Evolutionary conservation across 1,140 invertebrate species (phyloP), one percentile per base, ranked within the genome.

Genomic region (Aphidius ervi): DNA sequence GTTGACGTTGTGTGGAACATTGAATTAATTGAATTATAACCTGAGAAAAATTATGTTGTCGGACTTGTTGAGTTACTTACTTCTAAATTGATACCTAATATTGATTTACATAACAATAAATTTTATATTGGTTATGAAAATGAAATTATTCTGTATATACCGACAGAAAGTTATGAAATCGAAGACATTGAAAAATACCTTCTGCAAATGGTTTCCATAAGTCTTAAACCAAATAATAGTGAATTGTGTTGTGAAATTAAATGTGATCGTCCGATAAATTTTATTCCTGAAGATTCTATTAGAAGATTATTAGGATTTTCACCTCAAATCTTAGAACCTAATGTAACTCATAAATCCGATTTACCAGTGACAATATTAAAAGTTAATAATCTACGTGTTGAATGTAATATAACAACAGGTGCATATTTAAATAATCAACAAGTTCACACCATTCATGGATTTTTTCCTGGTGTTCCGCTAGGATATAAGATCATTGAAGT

Each of bases 91-190:
- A 72, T 76, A 43, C 70, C 70, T 5, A 74, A 74, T 65, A 64
- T 74, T 31, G 64, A 70, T 63, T 20, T 46, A n/a, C 56, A 60
- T 54, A 68, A 70, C 46, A 73, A 74, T 68, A 63, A 72, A 59
- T 72, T 76, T 67, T 70, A 74, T 63, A 68, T 72, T 16, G 16
- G 16, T 16, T 16, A 16, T 16, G 16, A 16, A 16, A 16, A 1
- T 16, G 16, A 16, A 16, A 16, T 16, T 16, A 16, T 16, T 16
- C 16, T 43, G 20, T 68, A 9, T 6, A 50, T 59, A 42, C 42
- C 58, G 10, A 50, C 47, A 16, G 58, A 37, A 8, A 59, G 40
- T 6, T 59, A 50, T 45, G 58, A 59, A 31, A 59, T 59, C 16
- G 31, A 42, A 5, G 47, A 59, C 41, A 50, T 50, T 8, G 10